Evolutionary conservation across 2,888 invertebrate genomes (phyloP).

Genomic region (Sipunculus nudus): DNA sequence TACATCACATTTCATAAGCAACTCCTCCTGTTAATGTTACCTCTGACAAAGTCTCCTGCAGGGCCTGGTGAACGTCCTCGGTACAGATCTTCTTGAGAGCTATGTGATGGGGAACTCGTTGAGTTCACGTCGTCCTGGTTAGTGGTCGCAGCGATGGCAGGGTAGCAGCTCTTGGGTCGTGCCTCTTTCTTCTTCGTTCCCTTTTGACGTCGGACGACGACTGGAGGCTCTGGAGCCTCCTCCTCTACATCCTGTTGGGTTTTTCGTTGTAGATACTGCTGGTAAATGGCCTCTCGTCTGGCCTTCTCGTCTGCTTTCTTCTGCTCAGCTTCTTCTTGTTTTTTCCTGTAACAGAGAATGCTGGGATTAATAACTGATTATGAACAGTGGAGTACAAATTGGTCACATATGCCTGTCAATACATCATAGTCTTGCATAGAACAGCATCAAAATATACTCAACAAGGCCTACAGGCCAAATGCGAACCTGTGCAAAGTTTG

Average conservation of each 20-base stretch:
- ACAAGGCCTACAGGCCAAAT: too few species aligned
- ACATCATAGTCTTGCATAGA: too few species aligned
- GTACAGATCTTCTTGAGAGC: constrained; percentile 52
- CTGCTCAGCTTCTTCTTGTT: constrained; percentile 75
- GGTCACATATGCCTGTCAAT: too few species aligned
- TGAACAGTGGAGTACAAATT: not conserved
- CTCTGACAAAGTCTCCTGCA: too few species aligned
- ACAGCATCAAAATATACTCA: too few species aligned
- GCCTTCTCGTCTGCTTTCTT: constrained; percentile 84
- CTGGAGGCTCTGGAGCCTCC: constrained; percentile 37
- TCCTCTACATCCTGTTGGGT: constrained; percentile 85
- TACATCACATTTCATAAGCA: too few species aligned
- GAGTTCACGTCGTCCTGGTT: constrained; percentile 16
- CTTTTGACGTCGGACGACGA: constrained; percentile 3
- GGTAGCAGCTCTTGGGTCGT: constrained; percentile 27
- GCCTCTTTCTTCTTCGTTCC: not conserved
- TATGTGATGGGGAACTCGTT: constrained; percentile 29
- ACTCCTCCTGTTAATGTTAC: too few species aligned
- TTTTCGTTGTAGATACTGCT: constrained; percentile 92
- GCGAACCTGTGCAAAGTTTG: too few species aligned
- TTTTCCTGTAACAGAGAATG: constrained; percentile 68
- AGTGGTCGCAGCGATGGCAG: not conserved
- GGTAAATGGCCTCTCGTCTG: constrained; percentile 87
- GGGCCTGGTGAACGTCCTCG: too few species aligned
- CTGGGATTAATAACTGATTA: not conserved